Evolutionary conservation across 2,113 vertebrate genomes (phyloP).

Genomic region (Syngnathus scovelli): DNA sequence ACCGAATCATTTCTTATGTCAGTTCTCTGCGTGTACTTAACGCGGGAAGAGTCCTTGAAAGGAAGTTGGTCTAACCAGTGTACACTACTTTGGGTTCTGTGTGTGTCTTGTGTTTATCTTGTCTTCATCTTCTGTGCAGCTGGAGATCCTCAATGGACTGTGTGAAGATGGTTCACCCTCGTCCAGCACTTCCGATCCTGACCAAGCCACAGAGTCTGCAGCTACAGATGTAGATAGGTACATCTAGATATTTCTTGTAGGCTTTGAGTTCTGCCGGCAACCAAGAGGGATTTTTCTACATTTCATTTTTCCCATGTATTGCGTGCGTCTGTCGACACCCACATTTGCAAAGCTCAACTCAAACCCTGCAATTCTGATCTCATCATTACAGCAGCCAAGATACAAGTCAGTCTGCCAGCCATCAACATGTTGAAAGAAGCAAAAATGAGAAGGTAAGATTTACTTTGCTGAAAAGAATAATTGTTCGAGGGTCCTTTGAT

Average conservation of each 20-base stretch:
- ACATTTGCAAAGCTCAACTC: constrained; percentile 10
- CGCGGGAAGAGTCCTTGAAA: not conserved
- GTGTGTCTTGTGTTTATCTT: not conserved
- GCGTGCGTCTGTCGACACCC: not conserved
- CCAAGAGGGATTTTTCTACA: not conserved
- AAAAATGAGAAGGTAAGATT: constrained; percentile 68
- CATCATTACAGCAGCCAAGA: constrained; percentile 68
- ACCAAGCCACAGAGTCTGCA: constrained; percentile 30
- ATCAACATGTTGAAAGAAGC: constrained; percentile 75
- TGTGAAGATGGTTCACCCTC: constrained; percentile 41
- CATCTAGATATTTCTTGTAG: not conserved
- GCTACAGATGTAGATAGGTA: constrained; percentile 43
- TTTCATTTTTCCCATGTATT: not conserved
- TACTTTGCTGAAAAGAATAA: not conserved
- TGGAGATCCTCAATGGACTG: constrained; percentile 37
- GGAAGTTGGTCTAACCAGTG: not conserved
- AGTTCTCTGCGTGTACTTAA: not conserved
- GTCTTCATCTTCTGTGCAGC: constrained; percentile 21
- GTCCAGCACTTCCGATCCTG: constrained; percentile 42
- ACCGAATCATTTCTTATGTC: not conserved
- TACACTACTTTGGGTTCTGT: not conserved
- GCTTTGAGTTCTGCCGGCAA: too few species aligned
- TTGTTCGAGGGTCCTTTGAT: not conserved
- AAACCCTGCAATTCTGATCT: constrained; percentile 40
- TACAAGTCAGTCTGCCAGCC: constrained; percentile 71